Percentiles rank a stretch among this genome's conserved stretches.
Evolutionary conservation across 2,797 vertebrate species (phyloP).

Genomic region (Micropoecilia bifurca): DNA sequence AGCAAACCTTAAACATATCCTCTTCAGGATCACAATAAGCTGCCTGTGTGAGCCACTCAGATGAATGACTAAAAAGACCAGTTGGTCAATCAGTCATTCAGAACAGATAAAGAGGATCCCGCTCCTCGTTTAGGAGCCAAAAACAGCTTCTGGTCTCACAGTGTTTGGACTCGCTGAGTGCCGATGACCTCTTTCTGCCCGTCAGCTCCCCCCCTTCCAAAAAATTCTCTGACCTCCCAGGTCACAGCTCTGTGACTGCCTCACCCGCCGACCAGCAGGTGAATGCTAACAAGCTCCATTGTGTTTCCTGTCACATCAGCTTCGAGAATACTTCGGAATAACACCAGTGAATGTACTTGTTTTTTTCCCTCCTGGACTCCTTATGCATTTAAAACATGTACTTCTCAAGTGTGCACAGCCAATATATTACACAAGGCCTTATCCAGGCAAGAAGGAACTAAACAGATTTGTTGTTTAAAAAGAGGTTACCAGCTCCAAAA

Average conservation of each 20-base stretch:
- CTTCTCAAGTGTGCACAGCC: background rate
- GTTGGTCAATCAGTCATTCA: constrained; percentile 1
- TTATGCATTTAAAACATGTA: background rate
- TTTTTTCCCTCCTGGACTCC: background rate
- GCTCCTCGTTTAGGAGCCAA: constrained; percentile 20
- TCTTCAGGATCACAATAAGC: constrained; percentile 4
- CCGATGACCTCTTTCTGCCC: constrained; percentile 48
- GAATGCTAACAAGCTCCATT: constrained; percentile 32
- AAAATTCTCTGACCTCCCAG: constrained; percentile 42
- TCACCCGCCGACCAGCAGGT: constrained; percentile 43
- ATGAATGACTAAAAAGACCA: background rate
- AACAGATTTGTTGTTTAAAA: background rate
- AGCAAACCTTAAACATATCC: background rate
- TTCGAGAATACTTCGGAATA: background rate
- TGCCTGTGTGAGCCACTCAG: constrained; percentile 7
- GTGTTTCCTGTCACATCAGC: constrained; percentile 8
- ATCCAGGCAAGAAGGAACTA: background rate
- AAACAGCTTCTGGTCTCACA: constrained; percentile 18
- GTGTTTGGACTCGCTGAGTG: constrained; percentile 22
- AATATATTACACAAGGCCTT: background rate
- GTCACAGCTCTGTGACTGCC: constrained; percentile 38
- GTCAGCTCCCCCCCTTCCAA: constrained; percentile 14
- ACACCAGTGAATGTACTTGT: background rate
- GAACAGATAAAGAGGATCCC: constrained; percentile 5
- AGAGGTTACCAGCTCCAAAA: background rate